Evolutionary conservation across 2,888 invertebrate genomes (phyloP).

Genomic region (Lordiphosa andalusiaca): DNA sequence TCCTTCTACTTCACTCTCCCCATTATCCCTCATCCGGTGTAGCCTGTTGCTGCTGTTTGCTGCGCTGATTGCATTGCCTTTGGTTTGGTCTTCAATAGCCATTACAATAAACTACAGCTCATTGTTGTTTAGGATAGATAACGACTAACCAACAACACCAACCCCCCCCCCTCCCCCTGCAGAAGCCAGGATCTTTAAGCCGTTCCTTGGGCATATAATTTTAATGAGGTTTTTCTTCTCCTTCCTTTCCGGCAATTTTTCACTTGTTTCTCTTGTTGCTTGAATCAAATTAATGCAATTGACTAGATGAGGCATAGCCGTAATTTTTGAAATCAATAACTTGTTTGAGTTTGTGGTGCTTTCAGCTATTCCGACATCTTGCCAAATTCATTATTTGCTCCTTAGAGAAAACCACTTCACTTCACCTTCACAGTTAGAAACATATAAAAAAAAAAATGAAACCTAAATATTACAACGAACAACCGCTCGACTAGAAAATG

Average conservation of each 20-base stretch:
- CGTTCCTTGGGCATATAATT: neutral
- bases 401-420: neutral
- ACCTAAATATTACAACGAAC: conserved; percentile 34
- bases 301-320: conserved; percentile 81
- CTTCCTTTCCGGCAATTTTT: neutral
- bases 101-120: conserved; percentile 36
- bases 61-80: conserved; percentile 46
- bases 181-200: too few species aligned
- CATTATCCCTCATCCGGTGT: conserved; percentile 15
- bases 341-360: conserved; percentile 49
- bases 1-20: neutral
- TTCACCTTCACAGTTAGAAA: conserved; percentile 15
- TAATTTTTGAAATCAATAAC: conserved; percentile 50
- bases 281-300: conserved; percentile 73
- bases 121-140: conserved; percentile 38
- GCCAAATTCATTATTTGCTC: conserved; percentile 77
- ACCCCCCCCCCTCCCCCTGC: neutral
- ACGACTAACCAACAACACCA: conserved; percentile 1
- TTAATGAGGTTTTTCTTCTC: neutral
- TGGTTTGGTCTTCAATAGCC: conserved; percentile 41
- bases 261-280: conserved; percentile 32
- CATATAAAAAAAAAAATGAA: conserved; percentile 19
- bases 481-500: conserved; percentile 66
- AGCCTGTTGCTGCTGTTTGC: conserved; percentile 21
- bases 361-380: conserved; percentile 81